These are phyloP conservation scores for Myotis daubentonii DNA, from an alignment of 2,797 vertebrate genomes.

Conservation along the genomic window DNA sequence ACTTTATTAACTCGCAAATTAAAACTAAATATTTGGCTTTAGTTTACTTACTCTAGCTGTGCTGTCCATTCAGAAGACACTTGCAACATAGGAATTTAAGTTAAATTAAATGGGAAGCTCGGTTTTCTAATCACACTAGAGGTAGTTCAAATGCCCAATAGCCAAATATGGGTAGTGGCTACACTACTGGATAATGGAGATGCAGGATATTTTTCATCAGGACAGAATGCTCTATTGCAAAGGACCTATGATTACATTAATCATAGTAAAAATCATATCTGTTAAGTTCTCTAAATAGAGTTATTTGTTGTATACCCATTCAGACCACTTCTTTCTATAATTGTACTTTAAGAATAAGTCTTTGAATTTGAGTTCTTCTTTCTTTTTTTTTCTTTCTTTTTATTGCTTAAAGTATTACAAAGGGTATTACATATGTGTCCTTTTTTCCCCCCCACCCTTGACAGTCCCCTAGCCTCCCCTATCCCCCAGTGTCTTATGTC, in stretches of 20 bases:
- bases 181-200: neutral
- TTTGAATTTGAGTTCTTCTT: neutral
- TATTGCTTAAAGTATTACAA: no score
- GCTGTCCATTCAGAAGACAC: neutral
- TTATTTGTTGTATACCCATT: neutral
- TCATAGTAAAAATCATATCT: neutral
- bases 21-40: neutral
- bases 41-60: neutral
- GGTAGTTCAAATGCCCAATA: neutral
- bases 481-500: no score
- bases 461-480: no score
- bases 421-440: no score
- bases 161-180: neutral
- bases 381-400: no score
- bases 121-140: neutral
- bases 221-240: neutral
- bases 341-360: neutral
- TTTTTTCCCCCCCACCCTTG: no score
- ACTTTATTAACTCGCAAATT: constrained; percentile 43
- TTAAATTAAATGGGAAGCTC: neutral
- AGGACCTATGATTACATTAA: neutral
- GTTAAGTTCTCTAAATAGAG: neutral
- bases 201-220: neutral
- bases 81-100: neutral
- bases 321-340: neutral